Evolutionary conservation across 2,888 invertebrate species (phyloP).

Genomic region (Nasonovia ribisnigri): DNA sequence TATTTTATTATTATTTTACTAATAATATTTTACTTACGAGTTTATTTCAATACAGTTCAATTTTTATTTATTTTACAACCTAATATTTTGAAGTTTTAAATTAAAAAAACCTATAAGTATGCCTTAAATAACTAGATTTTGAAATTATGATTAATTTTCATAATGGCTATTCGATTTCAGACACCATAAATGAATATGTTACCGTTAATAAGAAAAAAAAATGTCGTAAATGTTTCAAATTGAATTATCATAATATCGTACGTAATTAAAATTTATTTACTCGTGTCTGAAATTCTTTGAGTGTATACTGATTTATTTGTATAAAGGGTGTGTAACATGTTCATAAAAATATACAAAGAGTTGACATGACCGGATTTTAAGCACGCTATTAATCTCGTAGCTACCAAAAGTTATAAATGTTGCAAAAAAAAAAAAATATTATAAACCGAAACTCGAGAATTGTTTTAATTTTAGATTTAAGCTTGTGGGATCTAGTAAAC

Average conservation of each 20-base stretch:
- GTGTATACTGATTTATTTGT: neutral
- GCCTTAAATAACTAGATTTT: neutral
- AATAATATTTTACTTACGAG: neutral
- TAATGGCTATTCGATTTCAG: neutral
- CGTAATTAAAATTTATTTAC: conserved; percentile 9
- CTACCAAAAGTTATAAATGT: conserved; percentile 9
- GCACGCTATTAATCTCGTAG: neutral
- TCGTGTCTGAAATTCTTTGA: neutral
- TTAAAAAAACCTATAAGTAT: neutral
- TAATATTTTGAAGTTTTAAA: neutral
- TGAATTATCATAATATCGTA: neutral
- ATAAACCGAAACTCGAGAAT: conserved; percentile 18
- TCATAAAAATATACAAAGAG: conserved; percentile 15
- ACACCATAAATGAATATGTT: neutral
- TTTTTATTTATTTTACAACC: neutral
- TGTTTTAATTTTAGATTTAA: conserved; percentile 8
- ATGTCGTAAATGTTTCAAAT: neutral
- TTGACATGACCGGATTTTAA: neutral
- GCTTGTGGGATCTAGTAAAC: neutral
- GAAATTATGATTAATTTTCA: neutral
- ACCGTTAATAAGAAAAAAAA: neutral
- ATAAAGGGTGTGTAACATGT: neutral
- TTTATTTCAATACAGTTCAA: neutral
- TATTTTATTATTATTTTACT: neutral
- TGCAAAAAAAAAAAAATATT: conserved; percentile 26